Conservation (phyloP, 2,113 vertebrate species). For the Rhagologus leucostigma region DNA sequence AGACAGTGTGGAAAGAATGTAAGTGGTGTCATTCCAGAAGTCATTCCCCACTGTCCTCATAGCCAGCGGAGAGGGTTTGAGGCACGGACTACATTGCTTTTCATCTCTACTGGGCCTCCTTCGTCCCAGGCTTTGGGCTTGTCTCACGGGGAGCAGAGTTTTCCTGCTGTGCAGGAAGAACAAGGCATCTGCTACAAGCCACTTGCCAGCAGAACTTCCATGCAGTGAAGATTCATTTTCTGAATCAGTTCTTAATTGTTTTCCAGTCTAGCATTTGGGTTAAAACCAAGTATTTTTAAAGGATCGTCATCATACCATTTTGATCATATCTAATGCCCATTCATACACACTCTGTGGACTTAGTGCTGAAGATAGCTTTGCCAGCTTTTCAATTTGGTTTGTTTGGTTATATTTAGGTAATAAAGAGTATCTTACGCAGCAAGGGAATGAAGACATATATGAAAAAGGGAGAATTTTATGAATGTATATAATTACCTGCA, state of each 20-base stretch:
- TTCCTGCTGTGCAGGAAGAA: neutral
- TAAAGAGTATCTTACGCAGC: neutral
- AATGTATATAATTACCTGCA: neutral
- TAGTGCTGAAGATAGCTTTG: neutral
- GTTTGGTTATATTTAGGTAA: neutral
- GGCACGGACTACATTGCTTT: neutral
- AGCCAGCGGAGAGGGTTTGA: neutral
- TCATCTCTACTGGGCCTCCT: neutral
- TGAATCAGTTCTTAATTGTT: neutral
- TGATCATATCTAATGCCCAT: neutral
- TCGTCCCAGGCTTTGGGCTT: neutral
- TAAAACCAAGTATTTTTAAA: neutral
- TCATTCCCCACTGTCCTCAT: neutral
- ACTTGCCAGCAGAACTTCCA: neutral
- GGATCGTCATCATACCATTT: neutral
- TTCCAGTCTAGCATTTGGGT: neutral
- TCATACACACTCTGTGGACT: neutral
- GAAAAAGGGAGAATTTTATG: neutral
- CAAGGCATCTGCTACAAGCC: neutral
- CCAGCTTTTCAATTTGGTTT: neutral
- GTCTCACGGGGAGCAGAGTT: neutral
- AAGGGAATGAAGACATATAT: neutral
- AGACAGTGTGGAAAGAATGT: slow-evolving; percentile 28
- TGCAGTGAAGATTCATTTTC: neutral
- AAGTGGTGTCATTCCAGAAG: neutral